phyloP scores from a whole-genome alignment of 1,140 invertebrate species.

The Andricus grossulariae region DNA sequence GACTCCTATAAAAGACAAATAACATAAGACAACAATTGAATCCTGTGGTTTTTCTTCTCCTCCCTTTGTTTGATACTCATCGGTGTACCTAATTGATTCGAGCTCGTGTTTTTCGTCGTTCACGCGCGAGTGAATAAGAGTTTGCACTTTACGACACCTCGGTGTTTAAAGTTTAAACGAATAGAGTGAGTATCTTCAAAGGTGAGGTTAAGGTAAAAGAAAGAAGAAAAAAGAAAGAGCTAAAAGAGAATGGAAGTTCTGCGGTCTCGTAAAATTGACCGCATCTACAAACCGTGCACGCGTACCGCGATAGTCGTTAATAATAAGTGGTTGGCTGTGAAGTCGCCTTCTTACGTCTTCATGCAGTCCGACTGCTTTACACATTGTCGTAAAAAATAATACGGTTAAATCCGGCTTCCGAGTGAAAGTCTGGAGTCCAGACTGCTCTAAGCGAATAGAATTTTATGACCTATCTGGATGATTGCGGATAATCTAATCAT shows the following conservation, averaged over 20 bases:
- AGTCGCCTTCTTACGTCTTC: constrained; percentile 6
- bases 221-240: background rate
- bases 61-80: background rate
- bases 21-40: background rate
- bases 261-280: constrained; percentile 29
- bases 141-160: constrained; percentile 24
- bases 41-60: background rate
- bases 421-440: too few relatives aligned
- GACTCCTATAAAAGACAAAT: too few relatives aligned
- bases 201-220: background rate
- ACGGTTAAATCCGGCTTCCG: too few relatives aligned
- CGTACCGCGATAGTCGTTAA: constrained; percentile 15
- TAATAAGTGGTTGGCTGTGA: constrained; percentile 14
- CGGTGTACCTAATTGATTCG: constrained; percentile 18
- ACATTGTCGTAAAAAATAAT: background rate
- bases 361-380: background rate
- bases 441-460: too few relatives aligned
- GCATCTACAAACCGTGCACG: constrained; percentile 26
- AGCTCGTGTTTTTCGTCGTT: background rate
- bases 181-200: constrained; percentile 1
- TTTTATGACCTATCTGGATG: too few relatives aligned
- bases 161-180: constrained; percentile 21
- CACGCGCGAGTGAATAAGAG: constrained; percentile 23
- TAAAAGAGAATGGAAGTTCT: constrained; percentile 8
- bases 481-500: too few relatives aligned